Percentiles rank a stretch among this genome's conserved stretches.
These are phyloP conservation scores for Henricia sp. DNA, from an alignment of 53 echinoderm and acorn worm species.

Conservation along the genomic window DNA sequence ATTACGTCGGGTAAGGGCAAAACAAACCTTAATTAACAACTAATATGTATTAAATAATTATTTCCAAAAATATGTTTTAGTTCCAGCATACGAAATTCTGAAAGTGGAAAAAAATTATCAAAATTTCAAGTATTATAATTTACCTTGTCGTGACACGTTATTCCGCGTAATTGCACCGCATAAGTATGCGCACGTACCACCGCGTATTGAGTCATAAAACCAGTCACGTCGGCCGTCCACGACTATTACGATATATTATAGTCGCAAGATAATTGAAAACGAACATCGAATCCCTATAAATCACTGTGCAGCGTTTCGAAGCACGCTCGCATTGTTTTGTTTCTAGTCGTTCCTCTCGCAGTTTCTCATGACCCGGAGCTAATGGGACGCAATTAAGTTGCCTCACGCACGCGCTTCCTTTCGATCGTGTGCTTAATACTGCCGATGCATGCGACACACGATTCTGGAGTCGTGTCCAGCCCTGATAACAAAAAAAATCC, in stretches of 20 bases:
- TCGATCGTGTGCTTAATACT: conserved; percentile 41
- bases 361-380: neutral
- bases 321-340: conserved; percentile 44
- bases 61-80: neutral
- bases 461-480: neutral
- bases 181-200: neutral
- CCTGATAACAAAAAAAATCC: conserved; percentile 1
- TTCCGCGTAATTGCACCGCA: neutral
- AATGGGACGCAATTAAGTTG: conserved; percentile 49
- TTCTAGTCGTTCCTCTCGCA: neutral
- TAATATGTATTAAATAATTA: neutral
- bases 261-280: conserved; percentile 45
- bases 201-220: neutral
- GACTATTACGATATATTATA: neutral
- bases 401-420: conserved; percentile 16
- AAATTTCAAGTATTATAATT: neutral
- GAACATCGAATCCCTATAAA: conserved; percentile 8
- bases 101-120: neutral
- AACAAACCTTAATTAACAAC: too few relatives aligned
- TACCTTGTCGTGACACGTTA: neutral
- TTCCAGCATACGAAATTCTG: neutral
- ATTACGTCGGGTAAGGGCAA: too few relatives aligned
- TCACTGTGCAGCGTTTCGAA: conserved; percentile 8
- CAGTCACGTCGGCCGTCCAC: neutral
- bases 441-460: conserved; percentile 13